Conservation (phyloP, 2,888 invertebrate genomes). For the Dryocosmus kuriphilus region DNA sequence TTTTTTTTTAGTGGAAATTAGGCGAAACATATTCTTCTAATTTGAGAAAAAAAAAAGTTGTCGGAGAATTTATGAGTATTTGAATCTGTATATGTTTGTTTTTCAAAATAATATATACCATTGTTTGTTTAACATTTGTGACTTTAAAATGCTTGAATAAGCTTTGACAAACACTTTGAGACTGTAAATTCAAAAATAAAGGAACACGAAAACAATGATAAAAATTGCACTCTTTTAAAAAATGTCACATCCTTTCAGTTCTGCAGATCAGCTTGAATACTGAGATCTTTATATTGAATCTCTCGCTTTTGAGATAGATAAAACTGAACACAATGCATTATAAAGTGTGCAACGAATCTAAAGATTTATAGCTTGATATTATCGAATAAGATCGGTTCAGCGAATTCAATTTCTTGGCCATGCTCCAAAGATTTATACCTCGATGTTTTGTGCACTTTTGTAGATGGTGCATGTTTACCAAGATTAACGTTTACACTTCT, state of each 20-base stretch:
- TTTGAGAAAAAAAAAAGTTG: too few relatives aligned
- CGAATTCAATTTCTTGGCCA: conserved; percentile 28
- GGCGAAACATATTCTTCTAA: too few relatives aligned
- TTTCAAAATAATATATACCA: too few relatives aligned
- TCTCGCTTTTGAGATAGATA: neutral
- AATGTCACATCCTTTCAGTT: neutral
- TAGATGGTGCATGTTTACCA: neutral
- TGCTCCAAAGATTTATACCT: conserved; percentile 10
- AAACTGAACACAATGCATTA: conserved; percentile 14
- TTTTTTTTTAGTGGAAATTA: too few relatives aligned
- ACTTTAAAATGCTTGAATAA: too few relatives aligned
- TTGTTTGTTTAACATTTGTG: too few relatives aligned
- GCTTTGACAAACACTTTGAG: neutral
- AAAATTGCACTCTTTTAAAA: neutral
- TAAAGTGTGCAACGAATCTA: neutral
- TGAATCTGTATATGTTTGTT: too few relatives aligned
- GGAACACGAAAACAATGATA: neutral
- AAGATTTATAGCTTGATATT: conserved; percentile 20
- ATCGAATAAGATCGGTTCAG: conserved; percentile 19
- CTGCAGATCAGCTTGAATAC: neutral
- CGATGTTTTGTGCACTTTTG: neutral
- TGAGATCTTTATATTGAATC: conserved; percentile 3
- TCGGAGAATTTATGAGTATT: too few relatives aligned
- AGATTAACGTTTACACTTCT: neutral
- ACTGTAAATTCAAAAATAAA: neutral